phyloP scores from a whole-genome alignment of 1,140 invertebrate genomes.

The Theocolax elegans region DNA sequence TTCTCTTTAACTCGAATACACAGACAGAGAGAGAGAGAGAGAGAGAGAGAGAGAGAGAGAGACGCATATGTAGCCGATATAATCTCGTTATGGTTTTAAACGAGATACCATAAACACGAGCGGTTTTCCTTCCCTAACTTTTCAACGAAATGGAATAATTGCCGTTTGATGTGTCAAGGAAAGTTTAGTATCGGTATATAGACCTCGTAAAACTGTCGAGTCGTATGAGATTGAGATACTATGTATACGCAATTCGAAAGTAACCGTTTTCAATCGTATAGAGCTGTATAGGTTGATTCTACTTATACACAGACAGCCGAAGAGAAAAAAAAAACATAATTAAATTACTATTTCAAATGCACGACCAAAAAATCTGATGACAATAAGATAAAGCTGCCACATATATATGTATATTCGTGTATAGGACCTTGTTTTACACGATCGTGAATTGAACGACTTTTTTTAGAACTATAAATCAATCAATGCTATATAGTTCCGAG shows the following conservation, averaged over 20 bases:
- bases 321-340: too few relatives aligned
- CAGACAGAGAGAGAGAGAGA: too few relatives aligned
- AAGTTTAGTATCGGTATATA: neutral
- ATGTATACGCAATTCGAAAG: conserved; percentile 13
- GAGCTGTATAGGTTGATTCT: neutral
- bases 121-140: too few relatives aligned
- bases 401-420: neutral
- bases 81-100: too few relatives aligned
- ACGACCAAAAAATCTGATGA: neutral
- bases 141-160: too few relatives aligned
- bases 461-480: conserved; percentile 30
- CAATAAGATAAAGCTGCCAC: conserved; percentile 23
- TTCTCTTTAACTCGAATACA: too few relatives aligned
- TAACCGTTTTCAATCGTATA: neutral
- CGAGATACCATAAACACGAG: too few relatives aligned
- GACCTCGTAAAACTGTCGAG: neutral
- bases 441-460: conserved; percentile 3
- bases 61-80: too few relatives aligned
- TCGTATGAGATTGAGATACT: neutral
- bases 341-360: conserved; percentile 15
- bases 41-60: too few relatives aligned
- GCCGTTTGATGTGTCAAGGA: too few relatives aligned
- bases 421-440: conserved; percentile 14
- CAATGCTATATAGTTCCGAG: neutral
- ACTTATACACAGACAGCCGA: too few relatives aligned